A percentile compares a stretch with the other conserved stretches of the same genome.
These are phyloP conservation scores for Caranx ignobilis DNA, from an alignment of 2,113 vertebrate species.

Conservation along the genomic window DNA sequence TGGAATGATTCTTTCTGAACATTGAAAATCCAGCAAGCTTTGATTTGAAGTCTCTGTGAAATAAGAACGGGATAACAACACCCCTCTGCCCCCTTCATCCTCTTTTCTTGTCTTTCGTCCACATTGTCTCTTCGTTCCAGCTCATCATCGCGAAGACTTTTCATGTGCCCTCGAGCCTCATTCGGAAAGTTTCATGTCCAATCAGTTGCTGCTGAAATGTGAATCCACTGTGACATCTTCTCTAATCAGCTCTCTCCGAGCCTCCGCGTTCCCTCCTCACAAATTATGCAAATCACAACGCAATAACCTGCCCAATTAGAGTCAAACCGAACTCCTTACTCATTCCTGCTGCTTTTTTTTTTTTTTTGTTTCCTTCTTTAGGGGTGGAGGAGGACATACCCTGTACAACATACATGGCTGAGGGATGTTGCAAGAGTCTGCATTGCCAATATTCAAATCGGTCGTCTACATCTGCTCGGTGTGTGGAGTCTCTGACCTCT, in stretches of 20 bases:
- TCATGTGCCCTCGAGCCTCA: conserved; percentile 51
- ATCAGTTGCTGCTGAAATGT: conserved; percentile 61
- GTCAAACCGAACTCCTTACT: conserved; percentile 38
- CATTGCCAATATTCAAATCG: conserved; percentile 15
- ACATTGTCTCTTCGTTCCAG: conserved; percentile 16
- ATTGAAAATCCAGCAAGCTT: conserved; percentile 49
- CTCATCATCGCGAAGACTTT: conserved; percentile 45
- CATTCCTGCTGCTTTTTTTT: conserved; percentile 1
- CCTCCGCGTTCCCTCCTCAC: neutral
- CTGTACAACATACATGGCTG: neutral
- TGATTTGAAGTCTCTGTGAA: conserved; percentile 61
- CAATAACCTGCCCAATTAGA: conserved; percentile 59
- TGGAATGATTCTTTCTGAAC: conserved; percentile 53
- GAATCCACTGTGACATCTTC: conserved; percentile 70
- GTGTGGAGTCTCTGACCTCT: conserved; percentile 11
- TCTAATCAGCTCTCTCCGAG: conserved; percentile 71
- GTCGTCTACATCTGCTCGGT: conserved; percentile 18
- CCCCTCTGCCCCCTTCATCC: conserved; percentile 9
- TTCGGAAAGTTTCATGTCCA: conserved; percentile 64
- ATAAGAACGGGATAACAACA: conserved; percentile 45
- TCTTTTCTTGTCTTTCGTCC: conserved; percentile 5
- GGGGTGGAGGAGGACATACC: conserved; percentile 26
- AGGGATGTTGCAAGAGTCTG: neutral
- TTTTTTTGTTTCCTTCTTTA: conserved; percentile 10
- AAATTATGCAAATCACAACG: conserved; percentile 74